Percentiles rank a stretch among this genome's conserved stretches.
Conservation (phyloP, 2,797 vertebrate species). For the Sebastes matsubarae region DNA sequence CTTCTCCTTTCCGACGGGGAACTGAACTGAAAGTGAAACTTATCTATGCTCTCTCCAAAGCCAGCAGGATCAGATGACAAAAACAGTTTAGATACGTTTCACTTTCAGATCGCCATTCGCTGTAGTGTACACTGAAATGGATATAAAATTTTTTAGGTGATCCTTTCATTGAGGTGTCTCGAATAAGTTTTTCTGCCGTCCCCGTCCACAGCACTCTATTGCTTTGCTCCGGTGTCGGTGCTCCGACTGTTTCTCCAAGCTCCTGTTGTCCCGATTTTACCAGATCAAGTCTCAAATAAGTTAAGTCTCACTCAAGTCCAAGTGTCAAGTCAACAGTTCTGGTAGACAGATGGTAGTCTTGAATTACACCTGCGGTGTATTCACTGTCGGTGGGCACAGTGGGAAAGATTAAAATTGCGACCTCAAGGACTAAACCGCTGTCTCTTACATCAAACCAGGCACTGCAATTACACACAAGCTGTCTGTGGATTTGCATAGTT, state of each 20-base stretch:
- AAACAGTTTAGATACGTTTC: no score
- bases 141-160: no score
- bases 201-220: no score
- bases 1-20: no score
- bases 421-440: not conserved
- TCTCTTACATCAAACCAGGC: not conserved
- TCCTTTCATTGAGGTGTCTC: no score
- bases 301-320: not conserved
- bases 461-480: not conserved
- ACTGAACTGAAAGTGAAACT: no score
- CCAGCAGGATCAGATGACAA: no score
- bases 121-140: fast-evolving
- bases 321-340: not conserved
- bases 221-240: no score
- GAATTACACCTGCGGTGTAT: not conserved
- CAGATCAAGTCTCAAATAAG: not conserved
- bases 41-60: no score
- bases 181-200: no score
- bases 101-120: no score
- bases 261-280: not conserved
- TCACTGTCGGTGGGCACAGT: not conserved
- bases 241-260: no score
- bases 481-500: conserved; percentile 31
- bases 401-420: conserved; percentile 1
- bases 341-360: not conserved